Base-by-base conservation (phyloP, 2,113 vertebrate genomes). In the Cyanoderma ruficeps region DNA sequence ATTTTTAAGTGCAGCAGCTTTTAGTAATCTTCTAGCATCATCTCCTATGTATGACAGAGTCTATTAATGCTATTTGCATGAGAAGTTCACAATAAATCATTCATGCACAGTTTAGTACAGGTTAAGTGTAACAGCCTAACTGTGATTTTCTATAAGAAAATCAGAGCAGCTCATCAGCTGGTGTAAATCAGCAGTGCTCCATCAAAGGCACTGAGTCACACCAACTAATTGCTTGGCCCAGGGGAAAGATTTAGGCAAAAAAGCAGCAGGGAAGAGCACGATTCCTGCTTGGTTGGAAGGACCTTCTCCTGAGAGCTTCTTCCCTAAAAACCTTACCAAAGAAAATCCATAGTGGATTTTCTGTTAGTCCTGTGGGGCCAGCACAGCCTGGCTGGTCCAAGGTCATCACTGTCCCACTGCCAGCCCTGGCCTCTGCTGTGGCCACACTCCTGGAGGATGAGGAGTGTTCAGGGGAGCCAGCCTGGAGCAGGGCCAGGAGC, bases 41-140 rank as follows among this genome's bases (percentile, higher is more conserved):
- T 94, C 87, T 95, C 17, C 93, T 64, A 25, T 64, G 76, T 93
- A 81, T 96, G 94, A 96, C 96, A 95, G 86, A 93, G 90, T 89
- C 96, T 96, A 95, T 96, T 96, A 96, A 86, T 71, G 93, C 86
- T 80, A 94, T 97, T 97, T 97, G 94, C 96, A 96, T 97, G 93
- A 94, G 92, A 96, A 94, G 90, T 90, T 96, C 94, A 95, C 93
- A 96, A 90, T 95, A 97, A 97, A 96, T 96, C 92, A 95, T 94
- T 94, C 96, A 94, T 93, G 93, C 88, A 60, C 88, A 83, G 94
- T 94, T 96, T 97, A 95, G 96, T 95, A 90, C 96, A 96, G 96
- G 93, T 96, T 95, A 94, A 86, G 83, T 93, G 84, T 81, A 96
- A 84, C 85, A 96, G 94, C 69, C 82, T 70, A 95, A 63, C 92